phyloP scores from a whole-genome alignment of 2,888 invertebrate genomes.

The Troglohyphantes excavatus region DNA sequence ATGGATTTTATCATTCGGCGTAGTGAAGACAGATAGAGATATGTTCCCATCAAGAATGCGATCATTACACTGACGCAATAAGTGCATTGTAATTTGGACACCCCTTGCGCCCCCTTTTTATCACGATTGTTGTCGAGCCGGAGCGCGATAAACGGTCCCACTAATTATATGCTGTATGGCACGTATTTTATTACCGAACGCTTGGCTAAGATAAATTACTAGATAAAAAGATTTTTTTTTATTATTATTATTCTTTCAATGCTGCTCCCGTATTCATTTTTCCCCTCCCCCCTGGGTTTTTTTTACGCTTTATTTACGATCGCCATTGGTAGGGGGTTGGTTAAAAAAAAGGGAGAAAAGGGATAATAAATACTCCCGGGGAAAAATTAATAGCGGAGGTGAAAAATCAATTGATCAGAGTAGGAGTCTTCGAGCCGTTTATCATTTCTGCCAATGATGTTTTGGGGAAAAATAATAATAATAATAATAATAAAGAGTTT shows the following conservation, averaged over 20 bases:
- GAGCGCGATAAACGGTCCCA: conserved; percentile 66
- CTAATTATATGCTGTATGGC: conserved; percentile 75
- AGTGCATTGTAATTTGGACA: conserved; percentile 74
- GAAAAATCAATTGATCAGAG: conserved; percentile 75
- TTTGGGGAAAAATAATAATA: too few species aligned
- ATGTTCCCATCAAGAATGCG: conserved; percentile 61
- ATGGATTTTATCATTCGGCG: conserved; percentile 72
- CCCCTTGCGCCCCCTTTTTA: conserved; percentile 52
- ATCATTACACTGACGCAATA: conserved; percentile 72
- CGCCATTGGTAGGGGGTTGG: neutral
- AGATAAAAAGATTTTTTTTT: conserved; percentile 68
- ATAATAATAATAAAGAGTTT: conserved; percentile 54
- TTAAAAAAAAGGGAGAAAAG: neutral
- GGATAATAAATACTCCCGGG: conserved; percentile 54
- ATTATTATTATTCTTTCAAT: too few species aligned
- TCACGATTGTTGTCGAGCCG: conserved; percentile 76
- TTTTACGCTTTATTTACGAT: conserved; percentile 67
- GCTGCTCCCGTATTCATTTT: conserved; percentile 55
- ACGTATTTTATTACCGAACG: conserved; percentile 75
- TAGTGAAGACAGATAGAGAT: conserved; percentile 72
- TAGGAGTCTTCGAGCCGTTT: conserved; percentile 60
- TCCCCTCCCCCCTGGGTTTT: conserved; percentile 22
- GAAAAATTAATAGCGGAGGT: conserved; percentile 72
- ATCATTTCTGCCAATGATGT: conserved; percentile 67
- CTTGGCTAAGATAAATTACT: conserved; percentile 63